A percentile compares a stretch with the other conserved stretches of the same genome.
phyloP scores from a whole-genome alignment of 2,888 invertebrate species.

The Eristalinus sepulchralis region DNA sequence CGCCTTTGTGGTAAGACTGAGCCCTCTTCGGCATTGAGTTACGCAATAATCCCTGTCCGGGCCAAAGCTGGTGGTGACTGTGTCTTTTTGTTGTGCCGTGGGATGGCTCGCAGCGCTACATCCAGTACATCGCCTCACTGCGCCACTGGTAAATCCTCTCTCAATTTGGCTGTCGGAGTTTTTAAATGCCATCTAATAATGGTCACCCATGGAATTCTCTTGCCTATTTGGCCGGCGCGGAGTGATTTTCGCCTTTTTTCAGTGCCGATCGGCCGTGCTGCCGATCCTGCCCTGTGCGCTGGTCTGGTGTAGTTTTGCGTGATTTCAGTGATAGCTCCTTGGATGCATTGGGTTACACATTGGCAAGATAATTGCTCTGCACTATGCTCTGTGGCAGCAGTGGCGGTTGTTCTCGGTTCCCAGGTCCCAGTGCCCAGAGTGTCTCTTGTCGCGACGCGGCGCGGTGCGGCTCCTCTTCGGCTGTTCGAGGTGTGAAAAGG shows the following conservation, averaged over 20 bases:
- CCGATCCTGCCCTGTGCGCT: conserved; percentile 39
- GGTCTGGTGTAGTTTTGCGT: conserved; percentile 66
- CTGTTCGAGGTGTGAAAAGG: conserved; percentile 68
- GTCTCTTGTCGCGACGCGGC: conserved; percentile 5
- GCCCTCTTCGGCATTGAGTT: conserved; percentile 33
- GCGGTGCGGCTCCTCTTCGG: neutral
- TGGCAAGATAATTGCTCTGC: conserved; percentile 70
- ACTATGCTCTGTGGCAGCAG: conserved; percentile 5
- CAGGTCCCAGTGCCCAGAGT: conserved; percentile 3
- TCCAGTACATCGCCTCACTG: neutral
- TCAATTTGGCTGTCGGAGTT: conserved; percentile 71
- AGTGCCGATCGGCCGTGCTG: neutral
- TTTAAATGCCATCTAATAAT: conserved; percentile 72
- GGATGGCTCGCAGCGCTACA: conserved; percentile 49
- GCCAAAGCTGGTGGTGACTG: conserved; percentile 44
- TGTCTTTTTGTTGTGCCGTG: conserved; percentile 31
- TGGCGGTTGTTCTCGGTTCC: neutral
- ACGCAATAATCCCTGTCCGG: conserved; percentile 66
- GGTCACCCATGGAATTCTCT: conserved; percentile 70
- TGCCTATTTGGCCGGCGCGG: conserved; percentile 61
- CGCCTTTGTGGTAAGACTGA: neutral
- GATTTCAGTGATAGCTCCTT: conserved; percentile 63
- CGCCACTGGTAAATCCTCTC: conserved; percentile 64
- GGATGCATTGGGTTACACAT: conserved; percentile 64
- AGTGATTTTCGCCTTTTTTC: conserved; percentile 63